phyloP scores from a whole-genome alignment of 2,113 vertebrate genomes.

The Psephotus haematonotus region DNA sequence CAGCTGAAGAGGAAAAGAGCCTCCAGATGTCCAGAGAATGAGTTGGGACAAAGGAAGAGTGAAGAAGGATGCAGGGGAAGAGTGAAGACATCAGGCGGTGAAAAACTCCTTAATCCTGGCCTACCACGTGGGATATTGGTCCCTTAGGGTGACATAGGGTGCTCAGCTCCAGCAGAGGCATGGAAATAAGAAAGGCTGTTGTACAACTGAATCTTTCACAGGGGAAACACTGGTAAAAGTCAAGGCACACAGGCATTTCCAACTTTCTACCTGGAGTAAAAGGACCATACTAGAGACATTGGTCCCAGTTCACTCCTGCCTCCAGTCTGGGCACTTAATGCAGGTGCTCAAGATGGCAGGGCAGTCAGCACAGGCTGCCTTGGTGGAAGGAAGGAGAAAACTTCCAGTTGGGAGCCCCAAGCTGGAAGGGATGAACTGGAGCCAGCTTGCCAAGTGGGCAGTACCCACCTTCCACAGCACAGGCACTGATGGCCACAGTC shows the following conservation, averaged over 20 bases:
- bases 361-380: not conserved
- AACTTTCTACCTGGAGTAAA: not conserved
- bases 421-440: not conserved
- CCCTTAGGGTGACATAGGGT: not conserved
- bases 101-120: not conserved
- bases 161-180: accelerated
- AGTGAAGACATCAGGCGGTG: not conserved
- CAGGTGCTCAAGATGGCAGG: accelerated
- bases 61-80: not conserved
- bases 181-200: not conserved
- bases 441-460: not conserved
- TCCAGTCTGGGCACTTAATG: not conserved
- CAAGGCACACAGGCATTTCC: not conserved
- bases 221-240: not conserved
- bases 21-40: not conserved
- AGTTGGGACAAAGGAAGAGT: not conserved
- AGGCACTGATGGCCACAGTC: accelerated
- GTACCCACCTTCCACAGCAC: not conserved
- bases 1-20: not conserved
- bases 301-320: accelerated
- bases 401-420: not conserved
- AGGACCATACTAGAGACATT: not conserved
- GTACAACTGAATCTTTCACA: not conserved
- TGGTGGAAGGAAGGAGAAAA: not conserved
- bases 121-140: not conserved